Conservation (phyloP, 1,140 invertebrate species). For the Ericerus pela region DNA sequence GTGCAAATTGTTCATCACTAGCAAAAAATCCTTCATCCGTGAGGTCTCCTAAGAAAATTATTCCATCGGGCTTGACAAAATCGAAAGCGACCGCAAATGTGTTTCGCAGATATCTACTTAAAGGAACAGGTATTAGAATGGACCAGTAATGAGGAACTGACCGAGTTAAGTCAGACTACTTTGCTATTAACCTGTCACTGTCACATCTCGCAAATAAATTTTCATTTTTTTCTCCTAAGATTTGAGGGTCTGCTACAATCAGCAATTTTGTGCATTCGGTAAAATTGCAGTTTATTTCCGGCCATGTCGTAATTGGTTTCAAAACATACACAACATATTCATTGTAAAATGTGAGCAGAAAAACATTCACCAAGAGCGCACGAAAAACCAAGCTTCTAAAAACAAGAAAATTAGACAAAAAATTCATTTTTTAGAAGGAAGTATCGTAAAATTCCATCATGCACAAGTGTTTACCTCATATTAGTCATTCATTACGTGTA, state of each 20-base stretch:
- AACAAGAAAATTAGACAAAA: no score
- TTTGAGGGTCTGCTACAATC: slow-evolving; percentile 83
- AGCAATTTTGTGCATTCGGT: slow-evolving; percentile 36
- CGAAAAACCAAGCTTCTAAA: no score
- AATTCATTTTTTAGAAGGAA: no score
- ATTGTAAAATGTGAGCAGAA: slow-evolving; percentile 13
- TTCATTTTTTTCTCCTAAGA: slow-evolving; percentile 61
- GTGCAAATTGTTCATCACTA: slow-evolving; percentile 44
- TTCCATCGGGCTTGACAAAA: slow-evolving; percentile 65
- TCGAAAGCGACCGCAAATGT: slow-evolving; percentile 56
- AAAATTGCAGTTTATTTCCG: slow-evolving; percentile 20
- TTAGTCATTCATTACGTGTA: no score
- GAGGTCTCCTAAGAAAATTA: slow-evolving; percentile 79
- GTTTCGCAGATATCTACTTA: slow-evolving; percentile 56
- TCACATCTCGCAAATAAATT: slow-evolving; percentile 52
- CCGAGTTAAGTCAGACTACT: not conserved
- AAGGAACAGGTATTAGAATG: not conserved
- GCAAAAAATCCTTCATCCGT: slow-evolving; percentile 82
- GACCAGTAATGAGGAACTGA: not conserved
- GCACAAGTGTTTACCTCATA: no score
- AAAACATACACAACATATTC: slow-evolving; percentile 18
- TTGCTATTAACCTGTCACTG: slow-evolving; percentile 50
- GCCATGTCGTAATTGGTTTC: slow-evolving; percentile 21
- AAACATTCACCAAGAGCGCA: no score
- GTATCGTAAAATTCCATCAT: no score